Base-by-base conservation (phyloP, 2,888 invertebrate genomes). In the Cerceris ruficornis region DNA sequence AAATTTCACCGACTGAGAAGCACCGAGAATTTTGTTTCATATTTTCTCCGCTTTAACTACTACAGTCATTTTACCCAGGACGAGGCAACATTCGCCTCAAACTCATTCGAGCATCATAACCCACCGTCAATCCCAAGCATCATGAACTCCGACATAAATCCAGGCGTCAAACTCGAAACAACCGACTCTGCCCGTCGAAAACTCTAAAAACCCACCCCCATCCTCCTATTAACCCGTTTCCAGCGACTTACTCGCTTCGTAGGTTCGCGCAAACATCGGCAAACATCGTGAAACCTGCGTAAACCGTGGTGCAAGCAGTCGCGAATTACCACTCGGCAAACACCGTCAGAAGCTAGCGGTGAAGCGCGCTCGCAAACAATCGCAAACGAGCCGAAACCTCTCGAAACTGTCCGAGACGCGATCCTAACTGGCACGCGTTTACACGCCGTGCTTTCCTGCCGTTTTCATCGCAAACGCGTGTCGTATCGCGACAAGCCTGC, bases 401-500 rank as follows among this genome's bases (percentile, higher is more conserved):
- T 2, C 50, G n/a, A 11, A 28, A 28, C 28, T 28, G 28, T 28
- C 28, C 28, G 28, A 28, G 28, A 28, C 4, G 28, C 4, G 28
- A 28, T n/a, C 50, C 13, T 7, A 17, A 5, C 5, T 55, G 55
- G 55, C 17, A 55, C 55, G 28, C 55, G 55, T 55, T 55, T 55
- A 55, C 55, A 9, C 11, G 55, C 7, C 4, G 9, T 8, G 9
- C 7, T 17, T 7, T 2, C n/a, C 7, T 15, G 17, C 17, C 7
- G 5, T 13, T 55, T 55, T 28, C 28, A 1, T 28, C 28, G 28
- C 28, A 55, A n/a, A 61, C 49, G 42, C 61, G 65, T 46, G 65
- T 69, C 9, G 50, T 65, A 57, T 69, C 74, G 65, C 52, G 8
- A 7, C 59, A 46, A 17, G 9, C 50, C 41, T 8, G 17, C 15